These are phyloP conservation scores for Temnothorax nylanderi DNA, from an alignment of 1,140 invertebrate species.

Conservation along the genomic window DNA sequence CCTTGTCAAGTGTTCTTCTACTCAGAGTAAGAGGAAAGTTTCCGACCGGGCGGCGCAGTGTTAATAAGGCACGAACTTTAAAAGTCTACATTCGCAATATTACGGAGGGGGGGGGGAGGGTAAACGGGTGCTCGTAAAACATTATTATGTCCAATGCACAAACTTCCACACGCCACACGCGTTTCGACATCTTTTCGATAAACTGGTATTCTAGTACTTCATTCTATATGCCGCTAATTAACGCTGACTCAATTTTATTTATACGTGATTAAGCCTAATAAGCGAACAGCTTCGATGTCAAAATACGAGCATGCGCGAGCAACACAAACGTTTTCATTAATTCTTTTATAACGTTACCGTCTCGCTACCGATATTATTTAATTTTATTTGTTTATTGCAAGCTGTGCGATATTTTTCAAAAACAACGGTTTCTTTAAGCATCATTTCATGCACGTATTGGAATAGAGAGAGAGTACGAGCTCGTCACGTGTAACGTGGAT, in stretches of 20 bases:
- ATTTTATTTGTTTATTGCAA: conserved; percentile 46
- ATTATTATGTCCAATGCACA: conserved; percentile 20
- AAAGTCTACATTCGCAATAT: conserved; percentile 50
- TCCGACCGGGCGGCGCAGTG: background rate
- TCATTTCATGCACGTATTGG: conserved; percentile 28
- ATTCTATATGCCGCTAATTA: background rate
- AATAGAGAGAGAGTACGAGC: conserved; percentile 19
- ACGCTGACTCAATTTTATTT: background rate
- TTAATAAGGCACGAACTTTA: conserved; percentile 47
- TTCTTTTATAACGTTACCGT: background rate
- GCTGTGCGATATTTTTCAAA: conserved; percentile 42
- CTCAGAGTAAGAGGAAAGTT: conserved; percentile 37
- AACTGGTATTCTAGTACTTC: background rate
- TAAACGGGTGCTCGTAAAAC: conserved; percentile 9
- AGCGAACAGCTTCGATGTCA: background rate
- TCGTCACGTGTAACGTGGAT: conserved; percentile 63
- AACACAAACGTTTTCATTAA: background rate
- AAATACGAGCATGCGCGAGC: background rate
- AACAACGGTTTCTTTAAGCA: conserved; percentile 57
- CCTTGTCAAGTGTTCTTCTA: conserved; percentile 44
- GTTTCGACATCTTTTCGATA: background rate
- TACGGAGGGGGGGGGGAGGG: background rate
- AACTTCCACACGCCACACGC: background rate
- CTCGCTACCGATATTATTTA: conserved; percentile 20
- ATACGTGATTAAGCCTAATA: background rate